phyloP scores from a whole-genome alignment of 1,140 invertebrate genomes.

The Sinella curviseta region DNA sequence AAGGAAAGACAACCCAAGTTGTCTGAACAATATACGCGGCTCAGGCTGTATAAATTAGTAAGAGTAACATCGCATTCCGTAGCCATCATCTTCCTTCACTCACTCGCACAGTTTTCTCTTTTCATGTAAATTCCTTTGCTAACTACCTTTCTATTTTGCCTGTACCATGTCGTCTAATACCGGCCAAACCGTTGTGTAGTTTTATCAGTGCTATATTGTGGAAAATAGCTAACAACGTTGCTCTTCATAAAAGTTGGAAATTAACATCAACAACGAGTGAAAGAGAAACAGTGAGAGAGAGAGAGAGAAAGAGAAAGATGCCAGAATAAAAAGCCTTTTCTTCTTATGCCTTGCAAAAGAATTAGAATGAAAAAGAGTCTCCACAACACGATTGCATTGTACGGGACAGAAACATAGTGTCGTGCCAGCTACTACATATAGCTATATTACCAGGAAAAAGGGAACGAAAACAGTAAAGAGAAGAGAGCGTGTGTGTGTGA shows the following conservation, averaged over 20 bases:
- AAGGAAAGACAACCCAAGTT: too few relatives aligned
- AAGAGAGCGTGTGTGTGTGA: background rate
- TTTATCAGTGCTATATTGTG: background rate
- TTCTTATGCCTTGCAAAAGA: too few relatives aligned
- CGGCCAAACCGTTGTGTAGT: background rate
- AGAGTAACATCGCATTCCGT: background rate
- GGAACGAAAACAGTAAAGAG: too few relatives aligned
- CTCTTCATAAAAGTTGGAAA: background rate
- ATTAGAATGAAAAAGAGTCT: too few relatives aligned
- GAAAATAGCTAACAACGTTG: background rate
- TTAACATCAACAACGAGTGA: conserved; percentile 5
- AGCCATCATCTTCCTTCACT: background rate
- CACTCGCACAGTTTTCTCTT: too few relatives aligned
- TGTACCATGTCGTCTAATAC: background rate
- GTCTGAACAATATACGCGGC: too few relatives aligned
- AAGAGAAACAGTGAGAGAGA: background rate
- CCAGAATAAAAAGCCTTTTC: background rate
- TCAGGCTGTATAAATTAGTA: background rate
- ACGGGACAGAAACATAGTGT: too few relatives aligned
- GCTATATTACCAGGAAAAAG: too few relatives aligned
- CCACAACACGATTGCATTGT: too few relatives aligned
- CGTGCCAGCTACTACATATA: too few relatives aligned
- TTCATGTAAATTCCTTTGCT: background rate
- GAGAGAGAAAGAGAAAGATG: background rate
- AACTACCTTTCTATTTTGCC: background rate